Base-by-base conservation (phyloP, 2,797 vertebrate genomes). In the Microhierax caerulescens region DNA sequence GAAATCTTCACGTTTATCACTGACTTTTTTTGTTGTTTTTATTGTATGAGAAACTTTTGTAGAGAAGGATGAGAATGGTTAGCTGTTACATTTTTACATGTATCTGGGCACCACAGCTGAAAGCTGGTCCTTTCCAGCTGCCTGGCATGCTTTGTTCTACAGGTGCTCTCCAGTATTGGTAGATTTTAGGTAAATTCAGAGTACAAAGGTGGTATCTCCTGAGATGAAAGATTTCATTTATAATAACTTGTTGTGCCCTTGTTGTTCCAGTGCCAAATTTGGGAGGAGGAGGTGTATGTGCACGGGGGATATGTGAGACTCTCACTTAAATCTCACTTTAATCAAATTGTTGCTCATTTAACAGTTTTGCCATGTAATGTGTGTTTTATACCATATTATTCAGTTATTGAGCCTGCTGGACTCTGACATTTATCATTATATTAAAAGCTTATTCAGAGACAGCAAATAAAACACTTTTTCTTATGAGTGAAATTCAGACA, bases 401-500 rank as follows among this genome's bases (percentile, higher is more conserved):
- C 77, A 64, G 50, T 77, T 85, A 2, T 85, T 81, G 89, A 79
- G 85, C 95, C 93, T 94, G 96, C 60, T 94, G 88, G 53, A 95
- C 57, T 50, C 72, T 97, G 93, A 94, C 57, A 94, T 97, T 98
- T 95, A 75, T 94, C 96, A 82, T 97, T 97, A 59, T 95, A 75
- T 95, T 79, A 97, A 91, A 92, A 95, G 86, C 92, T 95, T 97
- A 95, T 96, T 96, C 69, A 96, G 77, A 97, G 37, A 50, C 87
- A 94, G 88, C 94, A 90, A 96, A 90, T 47, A 97, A 97, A 97
- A 56, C 89, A 93, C 76, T 95, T 96, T 95, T 80, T 93, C 80
- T 97, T 97, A 25, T 89, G 90, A 97, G 94, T 95, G 93, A 97
- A 97, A 96, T 97, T 98, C 98, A 98, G 95, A 92, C 95, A 96